These are phyloP conservation scores for Scaptomyza parva DNA, from an alignment of 2,888 invertebrate species.

Conservation along the genomic window DNA sequence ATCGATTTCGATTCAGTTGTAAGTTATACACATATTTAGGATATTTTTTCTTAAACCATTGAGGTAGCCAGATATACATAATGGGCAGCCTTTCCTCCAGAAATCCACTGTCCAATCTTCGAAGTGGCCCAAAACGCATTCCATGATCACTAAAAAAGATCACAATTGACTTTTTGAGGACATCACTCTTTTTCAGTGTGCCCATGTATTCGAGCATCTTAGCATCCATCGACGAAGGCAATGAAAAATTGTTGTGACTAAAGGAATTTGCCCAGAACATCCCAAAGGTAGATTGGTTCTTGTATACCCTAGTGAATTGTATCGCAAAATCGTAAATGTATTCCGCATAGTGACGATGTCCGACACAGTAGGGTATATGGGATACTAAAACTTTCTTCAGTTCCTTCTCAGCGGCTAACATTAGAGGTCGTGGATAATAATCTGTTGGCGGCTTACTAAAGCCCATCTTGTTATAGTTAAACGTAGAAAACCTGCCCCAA, in stretches of 20 bases:
- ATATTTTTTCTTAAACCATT: constrained; percentile 86
- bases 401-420: constrained; percentile 88
- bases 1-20: constrained; percentile 87
- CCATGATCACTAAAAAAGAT: constrained; percentile 93
- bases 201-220: constrained; percentile 87
- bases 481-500: constrained; percentile 88
- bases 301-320: constrained; percentile 88
- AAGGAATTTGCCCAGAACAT: constrained; percentile 92
- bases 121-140: constrained; percentile 89
- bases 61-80: constrained; percentile 89
- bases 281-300: constrained; percentile 88
- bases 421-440: constrained; percentile 91
- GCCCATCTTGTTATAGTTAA: constrained; percentile 89
- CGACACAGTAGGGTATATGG: constrained; percentile 87
- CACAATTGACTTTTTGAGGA: constrained; percentile 88
- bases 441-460: constrained; percentile 91
- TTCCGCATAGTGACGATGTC: constrained; percentile 87
- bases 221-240: constrained; percentile 88
- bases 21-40: constrained; percentile 86
- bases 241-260: constrained; percentile 89
- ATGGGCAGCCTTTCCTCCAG: constrained; percentile 92
- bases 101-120: constrained; percentile 89
- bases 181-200: constrained; percentile 86
- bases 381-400: constrained; percentile 85
- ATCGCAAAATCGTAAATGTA: constrained; percentile 89